Evolutionary conservation across 2,113 vertebrate genomes (phyloP), one percentile per base, ranked within the genome.

Genomic region (Coryphaenoides rupestris): DNA sequence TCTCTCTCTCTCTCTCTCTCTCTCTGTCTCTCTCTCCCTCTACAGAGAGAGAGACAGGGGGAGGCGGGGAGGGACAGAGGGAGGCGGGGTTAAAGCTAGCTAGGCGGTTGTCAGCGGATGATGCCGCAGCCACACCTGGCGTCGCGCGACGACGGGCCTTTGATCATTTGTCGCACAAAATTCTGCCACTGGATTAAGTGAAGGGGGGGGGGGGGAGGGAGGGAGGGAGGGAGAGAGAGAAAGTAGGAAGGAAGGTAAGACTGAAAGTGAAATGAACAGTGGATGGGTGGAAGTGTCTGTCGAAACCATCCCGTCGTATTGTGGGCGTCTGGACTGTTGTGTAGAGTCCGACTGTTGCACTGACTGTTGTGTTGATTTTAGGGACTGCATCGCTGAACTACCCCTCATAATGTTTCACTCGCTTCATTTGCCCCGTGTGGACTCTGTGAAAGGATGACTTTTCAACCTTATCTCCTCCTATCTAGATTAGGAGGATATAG

Each of bases 151-250:
- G 68, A 80, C 82, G 60, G 53, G 21, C 78, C 87, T 90, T 91
- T 91, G 87, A 90, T 90, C 87, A 89, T 79, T 77, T 87, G 86
- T 89, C 88, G 75, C 84, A 83, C 82, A 81, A 87, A 90, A 90
- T 88, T 86, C 86, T 80, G 21, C 81, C 76, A 83, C 82, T 85
- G 87, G 84, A 90, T 89, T 88, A 89, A 88, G 84, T 75, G 79
- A 78, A 72, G 77, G 75, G 70, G 67, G 69, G 65, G 54, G 24
- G 23, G 16, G 46, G 54, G 66, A 61, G 13, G 52, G 61, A 50
- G 47, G 17, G 47, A 23, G 28, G 61, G 49, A 19, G 24, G 60
- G 9, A 67, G 73, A 63, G 53, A 67, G 68, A 74, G 66, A 68
- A 69, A 77, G 66, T 69, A 79, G 79, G 73, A 81, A 67, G 71